Evolutionary conservation across 2,113 vertebrate genomes (phyloP), one percentile per base, ranked within the genome.

Genomic region (Python bivittatus): DNA sequence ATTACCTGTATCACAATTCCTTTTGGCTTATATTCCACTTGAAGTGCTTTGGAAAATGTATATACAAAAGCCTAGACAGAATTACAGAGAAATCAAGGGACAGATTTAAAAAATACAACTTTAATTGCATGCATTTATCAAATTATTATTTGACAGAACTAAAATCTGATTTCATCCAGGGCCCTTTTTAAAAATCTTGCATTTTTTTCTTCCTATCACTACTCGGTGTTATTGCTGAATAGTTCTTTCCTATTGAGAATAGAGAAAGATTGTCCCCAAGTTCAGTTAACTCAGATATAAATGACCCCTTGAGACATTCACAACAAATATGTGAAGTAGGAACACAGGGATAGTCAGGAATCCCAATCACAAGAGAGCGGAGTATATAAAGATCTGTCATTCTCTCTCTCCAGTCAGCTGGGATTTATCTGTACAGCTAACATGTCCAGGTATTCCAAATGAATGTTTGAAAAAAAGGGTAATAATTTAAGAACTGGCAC

Each of bases 1-100:
- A 91, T 95, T 93, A 99, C 99, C 98, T 99, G 98, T 95, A 99
- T 98, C 84, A 98, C 97, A 89, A 99, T 97, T 85, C 98, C 98
- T 92, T 96, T 98, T 5, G 93, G 95, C 97, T 97, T 98, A 93
- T 99, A 99, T 96, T 99, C 99, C 3, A 96, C 97, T 93, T 98
- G 98, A 92, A 99, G 97, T 25, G 97, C 97, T 96, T 97, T 98
- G 92, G 99, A 99, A 96, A 99, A 98, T 11, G 96, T 97, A 44
- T 97, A 96, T 92, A 98, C 96, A 96, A 98, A 97, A 38, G 95
- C 96, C 97, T 97, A 86, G 53, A 90, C 53, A 33, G 29, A 44
- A 91, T 94, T 38, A 83, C 87, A 88, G 72, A 90, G 57, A 60
- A 11, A 87, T 15, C 33, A 22, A 86, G 33, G 25, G 8, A 85